Base-by-base conservation (phyloP, 2,113 vertebrate genomes). In the Rattus rattus region DNA sequence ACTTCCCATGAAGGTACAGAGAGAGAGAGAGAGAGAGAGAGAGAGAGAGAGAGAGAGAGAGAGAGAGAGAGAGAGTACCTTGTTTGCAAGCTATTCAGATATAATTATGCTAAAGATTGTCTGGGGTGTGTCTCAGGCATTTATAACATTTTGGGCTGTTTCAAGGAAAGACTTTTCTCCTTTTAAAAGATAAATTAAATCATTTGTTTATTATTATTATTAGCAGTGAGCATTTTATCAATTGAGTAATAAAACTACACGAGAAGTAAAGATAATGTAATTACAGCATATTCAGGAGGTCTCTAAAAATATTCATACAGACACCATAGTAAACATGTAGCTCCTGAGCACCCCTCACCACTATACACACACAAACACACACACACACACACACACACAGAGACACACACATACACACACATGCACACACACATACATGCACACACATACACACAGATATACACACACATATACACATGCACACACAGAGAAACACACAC, bases 251-350 rank as follows among this genome's bases (percentile, higher is more conserved):
- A 97, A 95, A 91, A 56, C 85, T 96, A 97, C 73, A 73, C 89
- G 94, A 73, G 93, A 97, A 98, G 83, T 88, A 93, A 77, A 98
- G 94, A 97, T 92, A 97, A 54, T 98, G 81, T 98, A 98, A 97
- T 92, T 96, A 97, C 76, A 96, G 73, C 92, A 65, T 81, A 94
- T 97, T 98, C 95, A 94, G 92, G 86, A 92, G 43, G 69, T 93
- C 79, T 98, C 96, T 96, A 91, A 97, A 98, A 96, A 88, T 97
- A 97, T 94, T 95, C 84, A 88, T 14, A 28, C 30, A 69, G 75
- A 96, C 96, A 98, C 88, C 95, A 97, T 97, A 94, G 85, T 90
- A 80, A 95, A 97, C 81, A 92, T 91, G 95, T 92, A 94, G 91
- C 94, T 92, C 4, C 56, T 9, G 92, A 83, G 7, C 65, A 5